Evolutionary conservation across 2,888 invertebrate species (phyloP).

Genomic region (Steinernema hermaphroditum): DNA sequence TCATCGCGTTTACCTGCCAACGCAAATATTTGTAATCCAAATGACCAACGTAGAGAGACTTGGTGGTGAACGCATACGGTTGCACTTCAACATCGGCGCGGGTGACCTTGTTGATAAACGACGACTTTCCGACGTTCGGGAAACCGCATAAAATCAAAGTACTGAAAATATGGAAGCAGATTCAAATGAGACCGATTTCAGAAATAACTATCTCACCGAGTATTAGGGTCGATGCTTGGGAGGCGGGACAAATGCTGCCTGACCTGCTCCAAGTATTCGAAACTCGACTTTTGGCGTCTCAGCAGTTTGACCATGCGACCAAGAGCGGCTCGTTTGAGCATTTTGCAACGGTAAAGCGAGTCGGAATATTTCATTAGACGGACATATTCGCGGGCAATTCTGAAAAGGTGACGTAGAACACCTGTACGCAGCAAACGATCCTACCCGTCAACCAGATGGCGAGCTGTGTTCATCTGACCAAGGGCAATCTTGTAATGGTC

Average conservation of each 20-base stretch:
- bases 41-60: slow-evolving; percentile 96
- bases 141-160: slow-evolving; percentile 97
- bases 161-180: slow-evolving; percentile 55
- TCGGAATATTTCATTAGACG: slow-evolving; percentile 94
- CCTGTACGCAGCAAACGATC: background rate
- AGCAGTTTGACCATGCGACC: slow-evolving; percentile 92
- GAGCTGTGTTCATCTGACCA: slow-evolving; percentile 93
- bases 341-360: slow-evolving; percentile 95
- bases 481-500: slow-evolving; percentile 98
- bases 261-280: slow-evolving; percentile 94
- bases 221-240: slow-evolving; percentile 97
- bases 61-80: slow-evolving; percentile 98
- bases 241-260: slow-evolving; percentile 95
- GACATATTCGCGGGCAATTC: slow-evolving; percentile 94
- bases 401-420: slow-evolving; percentile 69
- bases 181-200: too few relatives aligned
- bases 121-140: slow-evolving; percentile 97
- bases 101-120: slow-evolving; percentile 90
- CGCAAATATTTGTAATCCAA: slow-evolving; percentile 95
- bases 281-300: slow-evolving; percentile 89
- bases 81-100: slow-evolving; percentile 97
- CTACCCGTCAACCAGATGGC: slow-evolving; percentile 83
- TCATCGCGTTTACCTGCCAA: slow-evolving; percentile 94
- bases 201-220: slow-evolving; percentile 72
- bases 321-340: slow-evolving; percentile 90